A percentile compares a stretch with the other conserved stretches of the same genome.
These are phyloP conservation scores for Amblyopsis rosae DNA, from an alignment of 2,113 vertebrate species.

Conservation along the genomic window DNA sequence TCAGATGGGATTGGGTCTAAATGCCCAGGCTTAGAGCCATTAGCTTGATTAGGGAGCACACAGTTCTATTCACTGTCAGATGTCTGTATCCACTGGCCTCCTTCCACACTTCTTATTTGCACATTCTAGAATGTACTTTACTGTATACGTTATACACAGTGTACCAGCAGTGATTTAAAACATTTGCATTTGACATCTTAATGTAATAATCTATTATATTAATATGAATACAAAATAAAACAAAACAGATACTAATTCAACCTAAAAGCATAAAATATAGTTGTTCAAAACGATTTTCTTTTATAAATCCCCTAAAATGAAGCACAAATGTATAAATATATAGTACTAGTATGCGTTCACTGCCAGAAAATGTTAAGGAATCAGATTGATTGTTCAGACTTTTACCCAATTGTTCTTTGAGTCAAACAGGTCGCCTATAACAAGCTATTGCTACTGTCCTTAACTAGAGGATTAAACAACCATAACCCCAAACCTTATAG, in stretches of 20 bases:
- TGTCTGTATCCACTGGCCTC: constrained; percentile 44
- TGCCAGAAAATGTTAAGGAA: neutral
- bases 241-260: too few species aligned
- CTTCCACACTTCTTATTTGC: constrained; percentile 35
- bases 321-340: too few species aligned
- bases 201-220: too few species aligned
- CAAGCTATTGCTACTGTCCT: too few species aligned
- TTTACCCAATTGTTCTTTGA: too few species aligned
- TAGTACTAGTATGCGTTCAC: neutral
- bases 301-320: too few species aligned
- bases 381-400: too few species aligned
- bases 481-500: too few species aligned
- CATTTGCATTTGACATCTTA: neutral
- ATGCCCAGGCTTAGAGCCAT: constrained; percentile 54
- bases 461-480: too few species aligned
- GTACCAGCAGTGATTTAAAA: neutral
- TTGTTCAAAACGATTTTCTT: too few species aligned
- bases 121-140: constrained; percentile 4
- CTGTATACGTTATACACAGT: constrained; percentile 3
- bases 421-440: neutral
- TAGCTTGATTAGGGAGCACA: constrained; percentile 65
- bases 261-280: too few species aligned
- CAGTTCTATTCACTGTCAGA: constrained; percentile 53
- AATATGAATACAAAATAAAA: too few species aligned
- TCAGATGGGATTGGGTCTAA: constrained; percentile 45